Base-by-base conservation (phyloP, 2,113 vertebrate species). In the Ciconia maguari region DNA sequence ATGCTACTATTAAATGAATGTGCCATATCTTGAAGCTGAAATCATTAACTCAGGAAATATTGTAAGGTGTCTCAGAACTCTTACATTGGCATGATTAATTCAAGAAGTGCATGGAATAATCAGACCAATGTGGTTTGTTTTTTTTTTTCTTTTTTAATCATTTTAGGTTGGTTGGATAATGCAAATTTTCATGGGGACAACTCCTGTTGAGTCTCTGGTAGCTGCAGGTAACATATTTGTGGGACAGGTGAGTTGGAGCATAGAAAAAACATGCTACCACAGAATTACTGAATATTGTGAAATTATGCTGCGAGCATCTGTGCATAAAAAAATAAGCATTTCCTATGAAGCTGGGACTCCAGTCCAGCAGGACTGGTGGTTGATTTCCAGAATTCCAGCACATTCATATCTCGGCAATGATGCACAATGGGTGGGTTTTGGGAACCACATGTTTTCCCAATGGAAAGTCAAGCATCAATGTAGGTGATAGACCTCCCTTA, bases 201-300 rank as follows among this genome's bases (percentile, higher is more conserved):
- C 98, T 97, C 98, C 99, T 55, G 77, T 98, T 62, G 99, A 99
- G 90, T 99, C 99, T 74, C 85, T 99, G 62, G 98, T 98, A 94
- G 98, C 99, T 96, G 98, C 99, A 2, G 98, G 98, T 88, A 99
- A 99, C 90, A 98, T 99, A 97, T 99, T 99, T 94, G 94, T 99
- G 52, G 99, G 99, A 87, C 98, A 98, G 95, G 99, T 99, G 96
- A 97, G 98, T 90, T 72, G 12, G 14, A 82, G 27, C 34, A 68
- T 8, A 69, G 36, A 81, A 89, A 94, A 94, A 89, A 19, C 2
- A 15, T 29, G 7, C 9, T 72, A 75, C 10, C 41, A 49, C 5
- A 64, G 3, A 16, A 48, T 51, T 66, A 78, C 27, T 38, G 26
- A 72, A 54, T 57, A 54, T 5, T 46, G 15, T 77, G 57, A 65